Evolutionary conservation across 2,888 invertebrate species (phyloP).

Genomic region (Globia sparganii): DNA sequence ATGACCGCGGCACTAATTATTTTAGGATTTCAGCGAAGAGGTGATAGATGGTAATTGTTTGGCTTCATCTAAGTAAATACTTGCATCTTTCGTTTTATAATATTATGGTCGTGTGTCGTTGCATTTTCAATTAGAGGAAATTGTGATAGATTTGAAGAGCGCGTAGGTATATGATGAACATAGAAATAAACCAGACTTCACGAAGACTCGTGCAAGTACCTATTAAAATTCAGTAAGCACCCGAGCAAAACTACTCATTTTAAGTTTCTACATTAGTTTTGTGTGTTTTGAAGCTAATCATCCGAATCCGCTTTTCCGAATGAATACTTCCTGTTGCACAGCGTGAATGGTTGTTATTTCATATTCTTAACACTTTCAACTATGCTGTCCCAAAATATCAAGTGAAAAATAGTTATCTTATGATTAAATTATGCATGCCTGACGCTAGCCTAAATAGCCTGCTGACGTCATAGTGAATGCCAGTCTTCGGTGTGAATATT

Average conservation of each 20-base stretch:
- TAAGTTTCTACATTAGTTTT: slow-evolving; percentile 7
- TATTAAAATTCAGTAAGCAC: slow-evolving; percentile 1
- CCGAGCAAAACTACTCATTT: slow-evolving; percentile 5
- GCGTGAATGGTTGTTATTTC: slow-evolving; percentile 23
- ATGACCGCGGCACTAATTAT: slow-evolving; percentile 48
- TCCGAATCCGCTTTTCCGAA: slow-evolving; percentile 23
- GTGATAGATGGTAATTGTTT: slow-evolving; percentile 18
- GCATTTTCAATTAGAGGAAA: slow-evolving; percentile 11
- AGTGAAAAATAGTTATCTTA: slow-evolving; percentile 45
- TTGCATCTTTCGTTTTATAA: slow-evolving; percentile 10
- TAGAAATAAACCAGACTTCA: not conserved
- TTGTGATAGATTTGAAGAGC: not conserved
- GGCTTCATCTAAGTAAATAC: slow-evolving; percentile 1
- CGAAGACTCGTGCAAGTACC: not conserved
- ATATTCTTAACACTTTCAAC: slow-evolving; percentile 19
- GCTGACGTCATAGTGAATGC: slow-evolving; percentile 47
- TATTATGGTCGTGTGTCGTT: not conserved
- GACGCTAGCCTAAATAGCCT: slow-evolving; percentile 43
- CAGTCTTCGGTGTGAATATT: slow-evolving; percentile 45
- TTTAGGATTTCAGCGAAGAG: slow-evolving; percentile 45
- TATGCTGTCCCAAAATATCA: slow-evolving; percentile 30
- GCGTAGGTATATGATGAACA: too few species aligned
- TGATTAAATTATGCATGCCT: slow-evolving; percentile 52
- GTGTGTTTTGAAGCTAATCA: slow-evolving; percentile 10
- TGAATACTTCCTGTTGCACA: slow-evolving; percentile 23